Percentiles rank a stretch among this genome's conserved stretches.
Conservation (phyloP, 1,140 invertebrate species). For the Cydia amplana region DNA sequence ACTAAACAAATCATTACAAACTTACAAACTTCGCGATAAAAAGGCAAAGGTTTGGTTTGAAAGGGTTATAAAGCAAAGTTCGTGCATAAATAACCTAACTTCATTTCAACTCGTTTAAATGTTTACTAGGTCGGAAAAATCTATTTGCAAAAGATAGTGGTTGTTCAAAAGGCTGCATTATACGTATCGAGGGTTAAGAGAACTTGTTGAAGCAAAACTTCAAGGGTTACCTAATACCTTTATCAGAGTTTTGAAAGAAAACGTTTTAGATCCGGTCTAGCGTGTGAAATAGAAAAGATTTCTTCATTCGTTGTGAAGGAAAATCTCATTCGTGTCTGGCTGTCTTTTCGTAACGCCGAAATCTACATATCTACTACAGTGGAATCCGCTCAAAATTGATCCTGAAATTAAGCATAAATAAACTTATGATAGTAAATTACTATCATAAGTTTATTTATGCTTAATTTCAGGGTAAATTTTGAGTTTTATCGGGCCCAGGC, state of each 20-base stretch:
- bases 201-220: conserved; percentile 7
- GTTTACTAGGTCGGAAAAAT: conserved; percentile 23
- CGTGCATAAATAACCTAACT: not conserved
- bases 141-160: conserved; percentile 22
- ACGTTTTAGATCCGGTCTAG: not conserved
- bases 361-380: no score
- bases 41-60: not conserved
- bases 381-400: no score
- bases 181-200: conserved; percentile 5
- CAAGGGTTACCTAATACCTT: not conserved
- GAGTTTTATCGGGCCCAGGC: no score
- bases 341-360: not conserved
- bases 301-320: not conserved
- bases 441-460: no score
- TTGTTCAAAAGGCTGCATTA: not conserved
- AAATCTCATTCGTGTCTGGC: not conserved
- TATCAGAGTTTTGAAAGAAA: conserved; percentile 12
- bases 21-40: not conserved
- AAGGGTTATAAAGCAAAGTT: conserved; percentile 11
- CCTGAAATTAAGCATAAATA: no score
- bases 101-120: conserved; percentile 7
- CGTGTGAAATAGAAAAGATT: conserved; percentile 2
- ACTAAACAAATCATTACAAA: no score
- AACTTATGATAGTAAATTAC: no score
- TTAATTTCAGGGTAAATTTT: no score